phyloP scores from a whole-genome alignment of 2,113 vertebrate genomes.

The Ophthalmolycus amberensis region DNA sequence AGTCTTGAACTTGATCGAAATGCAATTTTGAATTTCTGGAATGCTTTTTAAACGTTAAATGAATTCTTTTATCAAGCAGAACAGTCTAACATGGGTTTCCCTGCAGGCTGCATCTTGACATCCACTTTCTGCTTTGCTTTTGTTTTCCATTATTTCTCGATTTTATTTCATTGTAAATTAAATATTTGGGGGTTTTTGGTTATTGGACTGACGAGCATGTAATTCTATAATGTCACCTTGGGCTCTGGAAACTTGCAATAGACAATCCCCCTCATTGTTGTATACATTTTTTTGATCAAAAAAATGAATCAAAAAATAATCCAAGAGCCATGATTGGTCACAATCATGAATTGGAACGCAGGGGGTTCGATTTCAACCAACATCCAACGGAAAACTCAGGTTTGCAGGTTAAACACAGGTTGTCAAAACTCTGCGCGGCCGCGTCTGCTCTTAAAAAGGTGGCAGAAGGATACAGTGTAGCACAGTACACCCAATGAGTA shows the following conservation, averaged over 20 bases:
- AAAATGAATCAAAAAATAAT: neutral
- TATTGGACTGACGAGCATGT: neutral
- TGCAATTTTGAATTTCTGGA: neutral
- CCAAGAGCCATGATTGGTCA: conserved; percentile 20
- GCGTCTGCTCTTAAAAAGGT: conserved; percentile 63
- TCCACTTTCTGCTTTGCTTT: neutral
- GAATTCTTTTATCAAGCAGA: neutral
- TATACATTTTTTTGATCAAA: neutral
- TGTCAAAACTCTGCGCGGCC: conserved; percentile 65
- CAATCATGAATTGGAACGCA: conserved; percentile 25
- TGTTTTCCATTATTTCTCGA: neutral
- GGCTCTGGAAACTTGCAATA: neutral
- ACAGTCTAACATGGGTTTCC: neutral
- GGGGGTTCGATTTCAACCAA: conserved; percentile 35
- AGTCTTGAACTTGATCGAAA: neutral
- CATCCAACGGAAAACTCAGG: conserved; percentile 52
- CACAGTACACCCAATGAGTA: conserved; percentile 67
- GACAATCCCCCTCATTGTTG: neutral
- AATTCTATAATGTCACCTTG: neutral
- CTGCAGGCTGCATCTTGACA: neutral
- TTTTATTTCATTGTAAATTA: neutral
- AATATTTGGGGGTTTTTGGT: neutral
- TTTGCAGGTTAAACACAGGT: conserved; percentile 75
- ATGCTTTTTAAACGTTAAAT: neutral
- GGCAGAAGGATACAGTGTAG: conserved; percentile 63